phyloP scores from a whole-genome alignment of 2,888 invertebrate genomes.

The Villa cingulata region DNA sequence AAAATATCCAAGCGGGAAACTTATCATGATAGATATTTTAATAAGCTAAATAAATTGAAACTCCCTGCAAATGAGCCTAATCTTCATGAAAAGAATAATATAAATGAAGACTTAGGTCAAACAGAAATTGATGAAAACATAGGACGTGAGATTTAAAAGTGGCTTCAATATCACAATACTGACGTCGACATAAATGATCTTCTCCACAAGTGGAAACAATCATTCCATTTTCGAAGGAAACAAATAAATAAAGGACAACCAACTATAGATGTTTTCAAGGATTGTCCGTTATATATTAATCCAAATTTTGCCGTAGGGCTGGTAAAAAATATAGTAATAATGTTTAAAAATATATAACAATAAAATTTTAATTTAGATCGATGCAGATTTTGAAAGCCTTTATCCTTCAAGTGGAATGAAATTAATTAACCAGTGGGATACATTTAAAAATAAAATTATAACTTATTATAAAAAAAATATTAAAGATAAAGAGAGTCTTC shows the following conservation, averaged over 20 bases:
- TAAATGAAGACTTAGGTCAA: neutral
- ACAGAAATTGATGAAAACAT: too few species aligned
- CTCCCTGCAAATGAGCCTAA: neutral
- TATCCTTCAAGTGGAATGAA: neutral
- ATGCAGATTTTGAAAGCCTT: neutral
- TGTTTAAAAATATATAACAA: neutral
- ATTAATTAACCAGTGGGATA: neutral
- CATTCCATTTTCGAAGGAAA: neutral
- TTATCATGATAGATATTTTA: slow-evolving; percentile 1
- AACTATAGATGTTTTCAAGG: neutral
- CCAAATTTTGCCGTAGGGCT: neutral
- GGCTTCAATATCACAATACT: neutral
- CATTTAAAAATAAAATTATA: neutral
- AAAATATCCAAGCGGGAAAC: neutral
- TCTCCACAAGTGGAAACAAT: neutral
- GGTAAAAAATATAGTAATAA: neutral
- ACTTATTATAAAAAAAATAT: neutral
- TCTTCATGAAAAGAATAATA: neutral
- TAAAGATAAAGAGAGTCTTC: neutral
- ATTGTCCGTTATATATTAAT: neutral
- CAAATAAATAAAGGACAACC: neutral
- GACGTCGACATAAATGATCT: neutral
- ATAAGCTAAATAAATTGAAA: neutral
- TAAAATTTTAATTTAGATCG: neutral
- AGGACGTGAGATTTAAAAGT: neutral